Evolutionary conservation across 2,888 invertebrate genomes (phyloP).

Genomic region (Lycia hirtaria): DNA sequence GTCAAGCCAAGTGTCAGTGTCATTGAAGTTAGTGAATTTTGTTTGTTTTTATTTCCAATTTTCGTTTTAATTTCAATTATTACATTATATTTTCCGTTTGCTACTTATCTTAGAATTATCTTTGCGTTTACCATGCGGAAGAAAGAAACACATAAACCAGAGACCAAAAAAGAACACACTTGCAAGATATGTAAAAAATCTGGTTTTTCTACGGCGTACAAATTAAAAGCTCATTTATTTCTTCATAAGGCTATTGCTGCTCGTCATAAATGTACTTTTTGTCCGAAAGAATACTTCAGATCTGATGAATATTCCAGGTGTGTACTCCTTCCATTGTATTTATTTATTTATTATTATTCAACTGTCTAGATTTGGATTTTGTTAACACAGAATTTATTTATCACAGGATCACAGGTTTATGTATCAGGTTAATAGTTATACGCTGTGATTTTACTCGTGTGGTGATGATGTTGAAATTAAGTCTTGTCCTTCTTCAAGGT

Average conservation of each 20-base stretch:
- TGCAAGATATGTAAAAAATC: slow-evolving; percentile 58
- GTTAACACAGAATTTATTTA: too few species aligned
- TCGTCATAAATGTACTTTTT: slow-evolving; percentile 57
- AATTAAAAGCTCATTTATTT: slow-evolving; percentile 57
- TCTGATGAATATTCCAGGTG: slow-evolving; percentile 52
- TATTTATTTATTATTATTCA: background rate
- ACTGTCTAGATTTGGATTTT: too few species aligned
- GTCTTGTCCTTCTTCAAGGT: too few species aligned
- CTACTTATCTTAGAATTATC: background rate
- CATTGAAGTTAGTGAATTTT: too few species aligned
- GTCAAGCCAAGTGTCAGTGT: too few species aligned
- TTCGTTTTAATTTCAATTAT: slow-evolving; percentile 8
- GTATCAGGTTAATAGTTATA: too few species aligned
- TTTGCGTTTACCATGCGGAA: too few species aligned
- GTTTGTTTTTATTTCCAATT: too few species aligned
- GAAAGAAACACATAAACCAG: slow-evolving; percentile 5
- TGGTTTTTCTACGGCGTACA: slow-evolving; percentile 52
- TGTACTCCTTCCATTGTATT: background rate
- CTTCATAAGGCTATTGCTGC: slow-evolving; percentile 56
- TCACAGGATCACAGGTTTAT: too few species aligned
- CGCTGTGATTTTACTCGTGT: too few species aligned
- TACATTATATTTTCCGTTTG: slow-evolving; percentile 25
- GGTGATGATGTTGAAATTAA: too few species aligned
- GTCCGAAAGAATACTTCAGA: slow-evolving; percentile 61
- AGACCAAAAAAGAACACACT: slow-evolving; percentile 39